Evolutionary conservation across 2,888 invertebrate genomes (phyloP), one percentile per base, ranked within the genome.

Genomic region (Luffia ferchaultella): DNA sequence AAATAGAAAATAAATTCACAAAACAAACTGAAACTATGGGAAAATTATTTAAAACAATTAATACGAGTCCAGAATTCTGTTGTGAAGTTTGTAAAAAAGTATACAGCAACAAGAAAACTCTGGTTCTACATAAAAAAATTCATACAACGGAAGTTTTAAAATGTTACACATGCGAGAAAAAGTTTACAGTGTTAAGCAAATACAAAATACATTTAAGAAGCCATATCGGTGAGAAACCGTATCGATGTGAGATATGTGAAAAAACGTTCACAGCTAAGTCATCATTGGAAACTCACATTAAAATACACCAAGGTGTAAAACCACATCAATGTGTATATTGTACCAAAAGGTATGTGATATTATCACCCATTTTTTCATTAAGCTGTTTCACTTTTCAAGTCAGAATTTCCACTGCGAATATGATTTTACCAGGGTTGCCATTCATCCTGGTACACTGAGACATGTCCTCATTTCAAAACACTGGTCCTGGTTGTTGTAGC

Each of bases 151-250:
- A 54, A 20, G 41, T 42, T 16, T 20, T 50, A 18, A 46, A n/a
- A 0, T 57, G 57, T 30, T 50, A 52, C 20, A 50, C 52, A 30
- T 60, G 58, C 43, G 42, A 48, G 0, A 55, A 54, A 49, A 54
- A 47, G 50, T 62, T 57, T 44, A 12, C 48, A 5, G 54, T 53
- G 2, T 53, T 40, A 48, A 65, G 66, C 19, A 66, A 69, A 0
- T 54, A 70, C 5, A 68, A 68, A 16, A 56, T 68, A 1, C 74
- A 74, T 52, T 51, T 63, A 20, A 54, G 71, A 2, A 68, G 67
- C 2, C 73, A 74, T 49, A 70, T 68, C 0, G 73, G 73, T 0
- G 68, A 68, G 41, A 69, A 70, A 51, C 68, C 68, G 0, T 68
- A 64, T 51, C 50, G 58, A 0, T 75, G 75, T 53, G 58, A 60